phyloP scores from a whole-genome alignment of 1,140 invertebrate genomes.

The Drosophila orena region DNA sequence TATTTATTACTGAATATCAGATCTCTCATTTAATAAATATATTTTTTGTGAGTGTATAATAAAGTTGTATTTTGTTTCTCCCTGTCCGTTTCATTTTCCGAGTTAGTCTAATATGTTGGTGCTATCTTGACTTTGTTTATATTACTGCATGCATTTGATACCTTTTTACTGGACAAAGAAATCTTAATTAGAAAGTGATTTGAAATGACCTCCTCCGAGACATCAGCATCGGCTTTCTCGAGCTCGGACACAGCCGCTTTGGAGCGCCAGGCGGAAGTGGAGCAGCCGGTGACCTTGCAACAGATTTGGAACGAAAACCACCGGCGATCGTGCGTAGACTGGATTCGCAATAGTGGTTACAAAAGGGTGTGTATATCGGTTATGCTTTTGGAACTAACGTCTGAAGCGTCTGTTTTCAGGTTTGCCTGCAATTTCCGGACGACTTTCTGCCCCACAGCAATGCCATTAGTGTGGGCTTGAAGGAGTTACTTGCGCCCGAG shows the following conservation, averaged over 20 bases:
- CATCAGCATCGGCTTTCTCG: slow-evolving; percentile 69
- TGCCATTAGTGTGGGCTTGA: slow-evolving; percentile 88
- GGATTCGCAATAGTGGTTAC: slow-evolving; percentile 89
- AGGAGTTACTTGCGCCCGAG: slow-evolving; percentile 67
- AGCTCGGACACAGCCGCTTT: slow-evolving; percentile 69
- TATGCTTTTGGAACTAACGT: neutral
- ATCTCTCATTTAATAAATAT: neutral
- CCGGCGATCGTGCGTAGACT: slow-evolving; percentile 86
- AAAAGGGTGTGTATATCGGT: slow-evolving; percentile 87
- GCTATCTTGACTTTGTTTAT: slow-evolving; percentile 10
- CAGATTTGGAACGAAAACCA: slow-evolving; percentile 85
- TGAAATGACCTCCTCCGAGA: slow-evolving; percentile 45
- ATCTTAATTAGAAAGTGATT: slow-evolving; percentile 11
- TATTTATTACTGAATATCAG: too few species aligned
- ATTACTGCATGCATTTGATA: neutral
- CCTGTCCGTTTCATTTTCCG: neutral
- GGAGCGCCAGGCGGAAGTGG: slow-evolving; percentile 62
- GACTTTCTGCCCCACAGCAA: slow-evolving; percentile 89
- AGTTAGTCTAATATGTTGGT: neutral
- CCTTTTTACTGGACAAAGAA: neutral
- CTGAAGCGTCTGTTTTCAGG: slow-evolving; percentile 85
- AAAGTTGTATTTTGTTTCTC: neutral
- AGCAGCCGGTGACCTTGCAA: slow-evolving; percentile 47
- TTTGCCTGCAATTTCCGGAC: slow-evolving; percentile 97
- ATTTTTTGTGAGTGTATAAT: neutral